phyloP scores from a whole-genome alignment of 2,888 invertebrate genomes.

The Eupithecia inturbata region DNA sequence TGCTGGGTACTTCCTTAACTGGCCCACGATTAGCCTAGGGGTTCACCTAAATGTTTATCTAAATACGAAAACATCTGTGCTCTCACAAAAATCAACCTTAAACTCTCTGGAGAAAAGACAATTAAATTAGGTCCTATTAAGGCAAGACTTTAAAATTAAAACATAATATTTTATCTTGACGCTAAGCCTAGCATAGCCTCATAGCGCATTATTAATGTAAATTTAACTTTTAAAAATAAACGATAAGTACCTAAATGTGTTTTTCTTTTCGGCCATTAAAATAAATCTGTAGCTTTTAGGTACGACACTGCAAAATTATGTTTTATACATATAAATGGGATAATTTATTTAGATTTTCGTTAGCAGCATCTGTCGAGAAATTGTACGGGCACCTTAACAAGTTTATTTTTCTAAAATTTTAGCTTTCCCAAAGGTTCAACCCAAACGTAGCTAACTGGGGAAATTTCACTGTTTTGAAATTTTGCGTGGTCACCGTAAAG shows the following conservation, averaged over 20 bases:
- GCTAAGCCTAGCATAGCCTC: slow-evolving; percentile 16
- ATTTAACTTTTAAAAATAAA: slow-evolving; percentile 31
- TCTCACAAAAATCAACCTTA: no score
- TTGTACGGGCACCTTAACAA: neutral
- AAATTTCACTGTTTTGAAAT: slow-evolving; percentile 3
- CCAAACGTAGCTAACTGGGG: neutral
- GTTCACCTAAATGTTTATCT: no score
- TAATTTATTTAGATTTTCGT: neutral
- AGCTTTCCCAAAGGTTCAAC: neutral
- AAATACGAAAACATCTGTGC: no score
- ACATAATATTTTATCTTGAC: slow-evolving; percentile 26
- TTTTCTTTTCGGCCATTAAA: slow-evolving; percentile 30
- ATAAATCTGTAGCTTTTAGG: slow-evolving; percentile 30
- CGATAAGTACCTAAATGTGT: slow-evolving; percentile 30
- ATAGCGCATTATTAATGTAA: slow-evolving; percentile 22
- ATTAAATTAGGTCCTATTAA: no score
- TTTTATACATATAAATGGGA: slow-evolving; percentile 8
- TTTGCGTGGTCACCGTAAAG: neutral
- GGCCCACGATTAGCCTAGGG: no score
- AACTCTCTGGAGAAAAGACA: no score
- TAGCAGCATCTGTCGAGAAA: neutral
- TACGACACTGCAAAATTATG: slow-evolving; percentile 11
- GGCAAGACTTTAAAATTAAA: neutral
- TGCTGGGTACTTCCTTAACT: no score
- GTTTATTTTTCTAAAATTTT: neutral